A percentile compares a stretch with the other conserved stretches of the same genome.
phyloP scores from a whole-genome alignment of 2,113 vertebrate species.

The Lampris megalopsis region DNA sequence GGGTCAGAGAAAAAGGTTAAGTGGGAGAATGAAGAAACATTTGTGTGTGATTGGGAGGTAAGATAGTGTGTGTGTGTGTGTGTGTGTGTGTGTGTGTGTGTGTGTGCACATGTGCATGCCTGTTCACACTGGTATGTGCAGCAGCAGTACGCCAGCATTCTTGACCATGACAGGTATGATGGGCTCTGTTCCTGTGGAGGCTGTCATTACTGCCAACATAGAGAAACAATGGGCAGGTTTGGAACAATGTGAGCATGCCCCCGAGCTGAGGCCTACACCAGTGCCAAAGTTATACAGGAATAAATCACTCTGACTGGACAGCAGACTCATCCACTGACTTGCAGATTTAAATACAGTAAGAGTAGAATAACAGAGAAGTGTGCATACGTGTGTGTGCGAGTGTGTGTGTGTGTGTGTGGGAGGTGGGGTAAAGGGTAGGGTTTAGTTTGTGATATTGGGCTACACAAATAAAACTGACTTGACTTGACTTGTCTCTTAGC shows the following conservation, averaged over 20 bases:
- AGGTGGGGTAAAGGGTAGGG: no score
- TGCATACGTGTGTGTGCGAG: no score
- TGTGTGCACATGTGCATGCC: background rate
- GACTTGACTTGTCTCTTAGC: conserved; percentile 56
- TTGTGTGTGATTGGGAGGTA: no score
- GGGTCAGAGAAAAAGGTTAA: no score
- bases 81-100: conserved; percentile 20
- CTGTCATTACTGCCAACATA: conserved; percentile 62
- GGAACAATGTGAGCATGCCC: conserved; percentile 62
- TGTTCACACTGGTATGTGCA: background rate
- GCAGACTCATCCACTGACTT: background rate
- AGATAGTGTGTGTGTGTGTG: conserved; percentile 15
- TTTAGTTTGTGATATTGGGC: no score
- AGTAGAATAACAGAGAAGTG: no score
- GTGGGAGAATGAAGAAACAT: no score
- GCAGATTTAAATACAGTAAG: no score
- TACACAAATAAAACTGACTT: no score
- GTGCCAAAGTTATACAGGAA: conserved; percentile 56
- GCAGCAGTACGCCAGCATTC: conserved; percentile 37
- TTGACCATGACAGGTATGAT: conserved; percentile 61
- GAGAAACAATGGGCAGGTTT: conserved; percentile 64
- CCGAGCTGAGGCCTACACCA: conserved; percentile 54
- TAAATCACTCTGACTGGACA: conserved; percentile 55
- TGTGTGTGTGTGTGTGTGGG: no score
- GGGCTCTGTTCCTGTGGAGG: conserved; percentile 48